Conservation (phyloP, 2,888 invertebrate species). For the Pseudococcus jackbeardsleyi region DNA sequence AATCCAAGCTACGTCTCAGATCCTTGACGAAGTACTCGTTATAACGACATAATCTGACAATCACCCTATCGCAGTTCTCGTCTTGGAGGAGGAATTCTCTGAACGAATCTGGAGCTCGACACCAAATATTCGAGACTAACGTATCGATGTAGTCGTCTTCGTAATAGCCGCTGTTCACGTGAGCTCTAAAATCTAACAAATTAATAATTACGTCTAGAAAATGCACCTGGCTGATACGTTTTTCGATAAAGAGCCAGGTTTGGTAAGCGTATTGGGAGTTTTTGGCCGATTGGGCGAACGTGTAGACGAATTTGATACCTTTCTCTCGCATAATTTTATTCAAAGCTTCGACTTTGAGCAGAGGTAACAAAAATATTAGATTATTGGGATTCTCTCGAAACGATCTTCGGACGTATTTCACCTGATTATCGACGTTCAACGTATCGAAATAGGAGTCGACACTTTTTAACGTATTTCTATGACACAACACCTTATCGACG, state of each 20-base stretch:
- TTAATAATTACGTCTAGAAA: not conserved
- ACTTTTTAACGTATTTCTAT: not conserved
- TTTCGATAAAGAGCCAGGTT: not conserved
- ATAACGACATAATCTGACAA: not conserved
- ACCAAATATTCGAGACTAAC: not conserved
- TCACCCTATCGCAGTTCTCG: not conserved
- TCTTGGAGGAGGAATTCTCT: not conserved
- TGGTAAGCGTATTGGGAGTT: not conserved
- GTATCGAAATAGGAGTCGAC: not conserved
- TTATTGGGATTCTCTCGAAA: not conserved
- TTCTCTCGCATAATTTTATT: not conserved
- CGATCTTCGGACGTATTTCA: not conserved
- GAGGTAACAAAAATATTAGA: not conserved
- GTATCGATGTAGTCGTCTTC: not conserved
- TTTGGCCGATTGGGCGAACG: not conserved
- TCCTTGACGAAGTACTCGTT: conserved; percentile 12
- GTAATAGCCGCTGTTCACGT: not conserved
- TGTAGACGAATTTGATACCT: not conserved
- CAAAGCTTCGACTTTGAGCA: not conserved
- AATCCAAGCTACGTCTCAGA: conserved; percentile 2
- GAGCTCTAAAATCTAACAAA: not conserved
- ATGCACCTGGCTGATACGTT: not conserved
- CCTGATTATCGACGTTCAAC: not conserved
- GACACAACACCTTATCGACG: not conserved
- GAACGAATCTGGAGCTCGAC: not conserved